A percentile compares a stretch with the other conserved stretches of the same genome.
phyloP scores from a whole-genome alignment of 1,140 invertebrate species.

The Heliconius himera region DNA sequence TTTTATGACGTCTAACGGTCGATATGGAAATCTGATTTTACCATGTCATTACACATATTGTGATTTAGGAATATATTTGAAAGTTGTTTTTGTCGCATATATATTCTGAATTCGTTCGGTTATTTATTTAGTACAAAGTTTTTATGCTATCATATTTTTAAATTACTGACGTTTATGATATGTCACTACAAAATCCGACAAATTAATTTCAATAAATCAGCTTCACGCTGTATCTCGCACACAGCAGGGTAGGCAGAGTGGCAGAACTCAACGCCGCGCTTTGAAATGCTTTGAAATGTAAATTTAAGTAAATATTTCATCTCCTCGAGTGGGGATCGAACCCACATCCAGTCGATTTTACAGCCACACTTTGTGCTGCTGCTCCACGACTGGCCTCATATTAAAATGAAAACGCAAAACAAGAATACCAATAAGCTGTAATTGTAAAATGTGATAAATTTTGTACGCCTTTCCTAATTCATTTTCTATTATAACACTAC shows the following conservation, averaged over 20 bases:
- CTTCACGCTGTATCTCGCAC: too few relatives aligned
- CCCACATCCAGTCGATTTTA: too few relatives aligned
- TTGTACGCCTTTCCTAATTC: too few relatives aligned
- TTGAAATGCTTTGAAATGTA: too few relatives aligned
- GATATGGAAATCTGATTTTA: slow-evolving; percentile 19
- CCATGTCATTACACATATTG: slow-evolving; percentile 7
- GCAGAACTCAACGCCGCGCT: too few relatives aligned
- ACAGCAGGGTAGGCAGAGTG: too few relatives aligned
- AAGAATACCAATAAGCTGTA: neutral
- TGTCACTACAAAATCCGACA: neutral
- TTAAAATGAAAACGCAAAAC: neutral
- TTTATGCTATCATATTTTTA: slow-evolving; percentile 5
- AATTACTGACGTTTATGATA: neutral
- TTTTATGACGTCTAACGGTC: neutral
- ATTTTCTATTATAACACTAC: too few relatives aligned
- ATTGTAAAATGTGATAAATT: neutral
- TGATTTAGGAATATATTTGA: neutral
- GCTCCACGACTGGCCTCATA: neutral
- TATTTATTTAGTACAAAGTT: slow-evolving; percentile 14
- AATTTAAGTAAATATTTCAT: too few relatives aligned
- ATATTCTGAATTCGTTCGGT: slow-evolving; percentile 2
- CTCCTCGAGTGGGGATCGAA: too few relatives aligned
- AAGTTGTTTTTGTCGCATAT: slow-evolving; percentile 21
- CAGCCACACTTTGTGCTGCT: too few relatives aligned
- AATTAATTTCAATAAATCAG: neutral